Evolutionary conservation across 2,888 invertebrate species (phyloP).

Genomic region (Drosophila fulvimacula): DNA sequence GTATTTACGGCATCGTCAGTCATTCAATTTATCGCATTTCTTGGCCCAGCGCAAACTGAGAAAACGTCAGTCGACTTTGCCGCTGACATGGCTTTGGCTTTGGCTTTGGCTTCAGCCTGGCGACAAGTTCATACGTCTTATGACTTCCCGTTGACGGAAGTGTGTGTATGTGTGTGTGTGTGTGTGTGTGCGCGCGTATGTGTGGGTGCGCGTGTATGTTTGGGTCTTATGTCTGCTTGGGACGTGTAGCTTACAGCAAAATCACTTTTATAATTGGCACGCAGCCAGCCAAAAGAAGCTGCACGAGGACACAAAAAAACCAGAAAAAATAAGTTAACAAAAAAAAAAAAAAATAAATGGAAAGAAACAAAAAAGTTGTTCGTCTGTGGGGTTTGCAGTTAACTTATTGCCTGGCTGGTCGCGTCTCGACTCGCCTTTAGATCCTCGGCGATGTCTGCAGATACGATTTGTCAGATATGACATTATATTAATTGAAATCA

Average conservation of each 20-base stretch:
- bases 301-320: conserved; percentile 31
- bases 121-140: conserved; percentile 81
- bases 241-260: conserved; percentile 79
- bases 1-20: conserved; percentile 81
- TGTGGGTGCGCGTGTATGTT: conserved; percentile 39
- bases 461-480: conserved; percentile 73
- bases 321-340: conserved; percentile 30
- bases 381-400: conserved; percentile 62
- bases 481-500: conserved; percentile 79
- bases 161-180: conserved; percentile 51
- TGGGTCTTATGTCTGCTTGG: conserved; percentile 65
- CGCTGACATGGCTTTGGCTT: conserved; percentile 29
- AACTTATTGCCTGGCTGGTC: conserved; percentile 51
- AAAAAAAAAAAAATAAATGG: conserved; percentile 3
- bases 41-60: conserved; percentile 71
- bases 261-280: conserved; percentile 81
- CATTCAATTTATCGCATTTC: conserved; percentile 81
- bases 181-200: conserved; percentile 32
- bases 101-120: conserved; percentile 43
- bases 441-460: conserved; percentile 74
- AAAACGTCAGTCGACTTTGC: conserved; percentile 51
- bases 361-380: conserved; percentile 29
- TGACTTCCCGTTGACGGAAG: conserved; percentile 83
- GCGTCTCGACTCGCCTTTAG: conserved; percentile 34
- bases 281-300: conserved; percentile 76